Conservation (phyloP, 2,888 invertebrate species). For the Scaeva pyrastri region DNA sequence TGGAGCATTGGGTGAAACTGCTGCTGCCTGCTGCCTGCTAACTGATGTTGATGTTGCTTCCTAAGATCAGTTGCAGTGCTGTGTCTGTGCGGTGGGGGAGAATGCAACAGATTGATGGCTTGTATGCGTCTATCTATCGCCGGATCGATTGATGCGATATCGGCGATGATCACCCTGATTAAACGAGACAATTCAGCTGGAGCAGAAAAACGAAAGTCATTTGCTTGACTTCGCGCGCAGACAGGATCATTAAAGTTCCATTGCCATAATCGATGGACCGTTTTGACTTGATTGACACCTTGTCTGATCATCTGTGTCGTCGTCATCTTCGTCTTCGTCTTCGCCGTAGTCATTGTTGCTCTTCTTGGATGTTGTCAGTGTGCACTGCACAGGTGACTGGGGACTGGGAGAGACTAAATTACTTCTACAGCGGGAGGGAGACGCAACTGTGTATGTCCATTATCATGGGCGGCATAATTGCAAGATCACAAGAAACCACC, state of each 20-base stretch:
- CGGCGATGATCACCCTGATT: slow-evolving; percentile 67
- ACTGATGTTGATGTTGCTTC: slow-evolving; percentile 8
- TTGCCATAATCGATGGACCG: slow-evolving; percentile 74
- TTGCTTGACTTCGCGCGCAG: slow-evolving; percentile 70
- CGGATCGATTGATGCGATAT: slow-evolving; percentile 55
- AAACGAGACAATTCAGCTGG: slow-evolving; percentile 58
- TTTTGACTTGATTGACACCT: slow-evolving; percentile 75
- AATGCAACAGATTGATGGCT: slow-evolving; percentile 45
- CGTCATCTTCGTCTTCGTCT: slow-evolving; percentile 33
- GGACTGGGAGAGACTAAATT: slow-evolving; percentile 55
- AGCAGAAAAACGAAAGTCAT: slow-evolving; percentile 74
- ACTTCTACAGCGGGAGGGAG: slow-evolving; percentile 36
- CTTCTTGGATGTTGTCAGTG: slow-evolving; percentile 13
- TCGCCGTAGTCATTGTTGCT: slow-evolving; percentile 37
- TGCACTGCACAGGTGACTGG: slow-evolving; percentile 46
- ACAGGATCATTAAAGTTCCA: slow-evolving; percentile 75
- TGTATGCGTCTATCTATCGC: slow-evolving; percentile 58
- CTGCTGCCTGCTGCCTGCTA: slow-evolving; percentile 13
- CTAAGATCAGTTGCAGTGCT: neutral
- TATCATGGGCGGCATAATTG: slow-evolving; percentile 62
- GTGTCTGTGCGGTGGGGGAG: neutral
- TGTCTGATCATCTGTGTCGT: slow-evolving; percentile 69
- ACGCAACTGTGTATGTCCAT: slow-evolving; percentile 13
- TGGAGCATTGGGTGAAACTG: slow-evolving; percentile 74
- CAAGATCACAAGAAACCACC: slow-evolving; percentile 66